These are phyloP conservation scores for Drosophila kokeensis DNA, from an alignment of 2,888 invertebrate genomes.

Conservation along the genomic window DNA sequence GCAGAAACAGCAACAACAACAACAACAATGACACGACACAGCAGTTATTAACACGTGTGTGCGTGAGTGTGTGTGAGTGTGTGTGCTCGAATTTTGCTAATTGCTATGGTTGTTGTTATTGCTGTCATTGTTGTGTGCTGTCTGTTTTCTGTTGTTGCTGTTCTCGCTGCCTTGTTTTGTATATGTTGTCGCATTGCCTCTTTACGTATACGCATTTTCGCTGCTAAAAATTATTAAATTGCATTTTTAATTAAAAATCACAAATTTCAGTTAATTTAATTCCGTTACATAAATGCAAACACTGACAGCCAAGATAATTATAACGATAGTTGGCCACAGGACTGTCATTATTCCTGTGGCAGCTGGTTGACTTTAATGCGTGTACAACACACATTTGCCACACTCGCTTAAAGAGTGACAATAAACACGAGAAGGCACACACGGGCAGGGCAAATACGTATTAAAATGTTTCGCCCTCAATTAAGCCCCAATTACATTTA, in stretches of 20 bases:
- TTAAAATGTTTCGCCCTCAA: background rate
- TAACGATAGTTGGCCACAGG: slow-evolving; percentile 7
- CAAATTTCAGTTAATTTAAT: slow-evolving; percentile 46
- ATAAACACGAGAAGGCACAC: background rate
- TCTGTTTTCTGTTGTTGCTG: slow-evolving; percentile 39
- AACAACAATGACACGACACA: slow-evolving; percentile 46
- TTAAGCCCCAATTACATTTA: background rate
- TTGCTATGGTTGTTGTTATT: slow-evolving; percentile 63
- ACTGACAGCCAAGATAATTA: slow-evolving; percentile 14
- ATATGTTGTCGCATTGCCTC: slow-evolving; percentile 44
- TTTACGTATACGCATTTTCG: slow-evolving; percentile 10
- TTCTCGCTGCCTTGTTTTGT: slow-evolving; percentile 36
- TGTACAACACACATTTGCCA: background rate
- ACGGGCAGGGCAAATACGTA: background rate
- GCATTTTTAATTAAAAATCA: slow-evolving; percentile 69
- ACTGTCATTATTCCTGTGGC: slow-evolving; percentile 6
- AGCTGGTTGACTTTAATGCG: slow-evolving; percentile 5
- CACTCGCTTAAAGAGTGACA: background rate
- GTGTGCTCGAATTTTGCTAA: slow-evolving; percentile 66
- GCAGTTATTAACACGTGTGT: slow-evolving; percentile 48
- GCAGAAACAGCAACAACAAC: slow-evolving; percentile 44
- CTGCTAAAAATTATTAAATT: slow-evolving; percentile 54
- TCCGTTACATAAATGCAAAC: slow-evolving; percentile 22
- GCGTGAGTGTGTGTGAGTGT: slow-evolving; percentile 12
- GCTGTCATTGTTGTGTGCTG: slow-evolving; percentile 3